A percentile compares a stretch with the other conserved stretches of the same genome.
phyloP scores from a whole-genome alignment of 2,797 vertebrate species.

The Valencia hispanica region DNA sequence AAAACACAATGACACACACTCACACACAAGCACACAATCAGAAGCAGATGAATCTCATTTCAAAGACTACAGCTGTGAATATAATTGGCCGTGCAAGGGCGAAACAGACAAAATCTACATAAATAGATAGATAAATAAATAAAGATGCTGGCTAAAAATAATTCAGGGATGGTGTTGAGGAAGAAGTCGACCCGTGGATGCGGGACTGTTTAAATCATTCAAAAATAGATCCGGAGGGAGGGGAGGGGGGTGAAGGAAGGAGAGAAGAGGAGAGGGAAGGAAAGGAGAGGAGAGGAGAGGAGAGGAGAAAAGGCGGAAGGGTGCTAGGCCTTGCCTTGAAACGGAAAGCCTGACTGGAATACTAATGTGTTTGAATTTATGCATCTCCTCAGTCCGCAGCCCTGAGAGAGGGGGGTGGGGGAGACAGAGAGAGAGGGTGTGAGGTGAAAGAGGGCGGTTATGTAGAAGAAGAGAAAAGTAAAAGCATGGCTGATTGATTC shows the following conservation, averaged over 20 bases:
- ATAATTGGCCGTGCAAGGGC: constrained; percentile 67
- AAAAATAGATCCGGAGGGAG: constrained; percentile 69
- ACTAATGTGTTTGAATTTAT: constrained; percentile 86
- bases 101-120: constrained; percentile 35
- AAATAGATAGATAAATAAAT: constrained; percentile 36
- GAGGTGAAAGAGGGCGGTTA: constrained; percentile 69
- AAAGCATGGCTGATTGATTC: constrained; percentile 77
- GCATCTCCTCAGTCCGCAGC: constrained; percentile 85
- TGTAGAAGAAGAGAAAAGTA: constrained; percentile 69
- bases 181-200: constrained; percentile 58
- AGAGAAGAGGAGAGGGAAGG: constrained; percentile 25
- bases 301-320: constrained; percentile 63
- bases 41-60: constrained; percentile 79
- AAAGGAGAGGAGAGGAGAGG: constrained; percentile 13
- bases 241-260: constrained; percentile 37
- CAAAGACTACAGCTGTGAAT: constrained; percentile 76
- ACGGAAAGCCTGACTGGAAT: constrained; percentile 85
- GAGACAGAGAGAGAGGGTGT: constrained; percentile 49
- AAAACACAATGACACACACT: constrained; percentile 64
- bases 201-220: constrained; percentile 67
- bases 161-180: constrained; percentile 55
- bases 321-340: constrained; percentile 82
- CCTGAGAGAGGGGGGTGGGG: constrained; percentile 75
- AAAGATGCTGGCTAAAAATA: constrained; percentile 59
- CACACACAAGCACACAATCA: constrained; percentile 47